Evolutionary conservation across 2,113 vertebrate genomes (phyloP).

Genomic region (Capreolus pygargus): DNA sequence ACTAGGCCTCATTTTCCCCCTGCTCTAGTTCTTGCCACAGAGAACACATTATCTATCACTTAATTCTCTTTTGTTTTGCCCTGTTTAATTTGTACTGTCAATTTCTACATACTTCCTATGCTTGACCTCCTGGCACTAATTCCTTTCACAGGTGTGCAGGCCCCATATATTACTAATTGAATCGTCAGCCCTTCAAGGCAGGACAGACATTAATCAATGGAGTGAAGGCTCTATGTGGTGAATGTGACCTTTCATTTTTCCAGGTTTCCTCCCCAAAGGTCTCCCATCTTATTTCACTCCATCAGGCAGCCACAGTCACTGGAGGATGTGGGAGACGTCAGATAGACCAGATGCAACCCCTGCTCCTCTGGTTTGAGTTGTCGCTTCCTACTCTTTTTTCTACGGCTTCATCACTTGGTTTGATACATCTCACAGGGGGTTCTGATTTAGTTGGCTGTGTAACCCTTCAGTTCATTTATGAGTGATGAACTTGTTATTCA

Average conservation of each 20-base stretch:
- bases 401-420: background rate
- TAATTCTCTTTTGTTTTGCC: background rate
- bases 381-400: background rate
- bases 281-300: background rate
- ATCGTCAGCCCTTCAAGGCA: background rate
- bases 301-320: background rate
- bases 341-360: background rate
- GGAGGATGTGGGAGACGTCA: background rate
- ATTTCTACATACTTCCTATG: background rate
- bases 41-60: background rate
- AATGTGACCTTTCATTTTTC: background rate
- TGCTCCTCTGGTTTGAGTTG: background rate
- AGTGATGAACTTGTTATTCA: background rate
- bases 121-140: background rate
- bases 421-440: background rate
- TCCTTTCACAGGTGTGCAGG: background rate
- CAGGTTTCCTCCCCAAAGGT: background rate
- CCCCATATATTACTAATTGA: background rate
- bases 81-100: background rate
- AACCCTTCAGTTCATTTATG: background rate
- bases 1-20: background rate
- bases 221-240: background rate
- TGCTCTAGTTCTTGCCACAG: background rate
- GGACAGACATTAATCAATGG: background rate
- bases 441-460: background rate